Evolutionary conservation across 2,888 invertebrate species (phyloP).

Genomic region (Lepas anatifera): DNA sequence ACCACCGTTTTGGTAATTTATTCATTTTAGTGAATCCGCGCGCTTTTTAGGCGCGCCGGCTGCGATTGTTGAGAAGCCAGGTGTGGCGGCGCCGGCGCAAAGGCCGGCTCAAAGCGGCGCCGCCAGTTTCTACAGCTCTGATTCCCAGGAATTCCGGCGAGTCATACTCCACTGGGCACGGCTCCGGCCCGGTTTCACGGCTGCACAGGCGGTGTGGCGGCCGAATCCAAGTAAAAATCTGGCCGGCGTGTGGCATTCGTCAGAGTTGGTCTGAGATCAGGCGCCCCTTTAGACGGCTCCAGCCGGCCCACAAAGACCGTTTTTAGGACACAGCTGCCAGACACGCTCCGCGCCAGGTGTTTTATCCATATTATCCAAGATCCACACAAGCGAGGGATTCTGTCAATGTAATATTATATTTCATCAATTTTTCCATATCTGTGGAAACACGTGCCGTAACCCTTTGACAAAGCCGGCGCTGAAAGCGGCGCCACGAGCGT

Average conservation of each 20-base stretch:
- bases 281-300: neutral
- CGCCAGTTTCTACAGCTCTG: constrained; percentile 2
- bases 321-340: neutral
- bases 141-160: constrained; percentile 6
- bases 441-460: constrained; percentile 9
- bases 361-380: neutral
- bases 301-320: neutral
- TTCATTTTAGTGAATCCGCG: neutral
- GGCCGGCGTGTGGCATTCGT: neutral
- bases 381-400: neutral
- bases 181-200: neutral
- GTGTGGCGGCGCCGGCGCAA: neutral
- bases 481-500: neutral
- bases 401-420: constrained; percentile 7
- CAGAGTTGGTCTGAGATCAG: neutral
- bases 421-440: constrained; percentile 12
- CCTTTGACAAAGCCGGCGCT: neutral
- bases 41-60: neutral
- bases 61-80: neutral
- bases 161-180: neutral
- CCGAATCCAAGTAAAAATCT: constrained; percentile 3
- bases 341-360: neutral
- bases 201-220: too few relatives aligned
- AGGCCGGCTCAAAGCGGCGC: neutral
- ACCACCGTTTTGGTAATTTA: neutral